phyloP scores from a whole-genome alignment of 2,888 invertebrate genomes.

The Sphinx pinastri region DNA sequence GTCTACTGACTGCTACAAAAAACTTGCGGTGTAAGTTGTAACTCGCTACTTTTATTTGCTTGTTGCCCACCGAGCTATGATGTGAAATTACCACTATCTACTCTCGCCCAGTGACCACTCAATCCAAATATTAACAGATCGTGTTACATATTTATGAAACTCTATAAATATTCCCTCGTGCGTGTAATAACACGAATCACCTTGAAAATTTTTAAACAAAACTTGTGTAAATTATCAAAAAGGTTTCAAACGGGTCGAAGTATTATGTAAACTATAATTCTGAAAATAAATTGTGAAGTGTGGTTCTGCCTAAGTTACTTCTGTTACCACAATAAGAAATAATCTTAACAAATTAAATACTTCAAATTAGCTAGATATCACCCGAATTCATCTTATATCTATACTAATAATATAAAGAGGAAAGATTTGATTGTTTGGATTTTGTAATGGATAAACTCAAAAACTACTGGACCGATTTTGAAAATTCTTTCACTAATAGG shows the following conservation, averaged over 20 bases:
- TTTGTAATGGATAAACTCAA: too few species aligned
- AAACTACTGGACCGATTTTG: too few species aligned
- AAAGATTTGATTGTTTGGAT: too few species aligned
- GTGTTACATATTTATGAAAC: background rate
- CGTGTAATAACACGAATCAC: background rate
- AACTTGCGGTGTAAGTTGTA: too few species aligned
- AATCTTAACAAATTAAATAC: too few species aligned
- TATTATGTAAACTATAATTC: background rate
- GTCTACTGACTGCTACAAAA: too few species aligned
- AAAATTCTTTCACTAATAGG: too few species aligned
- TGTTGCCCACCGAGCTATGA: background rate
- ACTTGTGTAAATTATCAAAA: background rate
- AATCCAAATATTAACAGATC: background rate
- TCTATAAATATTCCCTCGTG: background rate
- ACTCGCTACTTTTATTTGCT: background rate
- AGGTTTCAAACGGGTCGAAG: background rate
- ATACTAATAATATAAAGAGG: too few species aligned
- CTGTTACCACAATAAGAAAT: too few species aligned
- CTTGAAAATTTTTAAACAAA: background rate
- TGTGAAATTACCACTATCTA: background rate
- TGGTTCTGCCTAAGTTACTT: too few species aligned
- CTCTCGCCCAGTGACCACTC: background rate
- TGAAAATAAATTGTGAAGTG: background rate
- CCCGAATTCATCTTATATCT: too few species aligned
- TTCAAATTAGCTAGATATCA: too few species aligned